A percentile compares a stretch with the other conserved stretches of the same genome.
These are phyloP conservation scores for Drosophila pruinosa DNA, from an alignment of 1,140 invertebrate species.

Conservation along the genomic window DNA sequence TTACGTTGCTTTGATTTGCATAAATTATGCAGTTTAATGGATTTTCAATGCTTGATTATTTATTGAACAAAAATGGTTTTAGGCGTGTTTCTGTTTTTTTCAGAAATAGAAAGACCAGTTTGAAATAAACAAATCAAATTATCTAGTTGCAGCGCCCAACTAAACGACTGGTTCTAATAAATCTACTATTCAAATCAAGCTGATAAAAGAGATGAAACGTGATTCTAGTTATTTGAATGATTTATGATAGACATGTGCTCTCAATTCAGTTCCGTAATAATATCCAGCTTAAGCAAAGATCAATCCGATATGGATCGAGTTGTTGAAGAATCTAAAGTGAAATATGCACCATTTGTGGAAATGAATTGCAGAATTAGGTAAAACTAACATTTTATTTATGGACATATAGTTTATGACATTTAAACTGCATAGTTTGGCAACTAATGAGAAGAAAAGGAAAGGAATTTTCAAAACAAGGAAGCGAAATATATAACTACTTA, in stretches of 20 bases:
- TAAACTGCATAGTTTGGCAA: too few species aligned
- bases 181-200: conserved; percentile 3
- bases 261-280: conserved; percentile 1
- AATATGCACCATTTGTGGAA: neutral
- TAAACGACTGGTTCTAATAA: conserved; percentile 6
- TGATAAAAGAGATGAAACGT: neutral
- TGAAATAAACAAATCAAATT: neutral
- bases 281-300: neutral
- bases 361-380: neutral
- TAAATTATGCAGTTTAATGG: conserved; percentile 15
- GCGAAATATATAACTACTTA: too few species aligned
- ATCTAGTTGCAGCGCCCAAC: neutral
- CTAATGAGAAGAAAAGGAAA: too few species aligned
- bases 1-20: conserved; percentile 7
- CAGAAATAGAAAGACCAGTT: neutral
- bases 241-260: conserved; percentile 1
- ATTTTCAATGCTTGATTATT: too few species aligned
- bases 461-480: too few species aligned
- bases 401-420: too few species aligned
- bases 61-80: neutral
- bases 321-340: neutral
- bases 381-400: neutral
- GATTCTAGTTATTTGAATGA: neutral
- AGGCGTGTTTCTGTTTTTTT: neutral
- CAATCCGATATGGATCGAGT: neutral